Evolutionary conservation across 2,113 vertebrate species (phyloP), one percentile per base, ranked within the genome.

Genomic region (Chionis minor): DNA sequence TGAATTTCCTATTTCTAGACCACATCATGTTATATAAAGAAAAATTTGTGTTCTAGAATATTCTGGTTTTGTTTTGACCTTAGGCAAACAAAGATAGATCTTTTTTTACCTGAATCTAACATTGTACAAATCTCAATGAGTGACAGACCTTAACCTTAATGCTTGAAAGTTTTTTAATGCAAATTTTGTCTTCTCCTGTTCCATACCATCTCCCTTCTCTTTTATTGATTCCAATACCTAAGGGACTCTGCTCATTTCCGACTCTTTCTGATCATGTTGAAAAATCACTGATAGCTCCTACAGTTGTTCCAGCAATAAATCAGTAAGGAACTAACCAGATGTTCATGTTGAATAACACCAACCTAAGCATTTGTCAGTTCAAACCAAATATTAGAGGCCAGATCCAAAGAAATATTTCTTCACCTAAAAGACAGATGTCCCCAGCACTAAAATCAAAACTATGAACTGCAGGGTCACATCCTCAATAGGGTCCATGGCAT

Each of bases 1-100:
- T 86, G 52, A 23, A 72, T 94, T 96, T 92, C 52, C 47, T 89
- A 32, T 79, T 94, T 92, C 73, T 72, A 81, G 58, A 95, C 13
- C 6, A 59, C 21, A 89, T 95, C 40, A 38, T 52, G 24, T 35
- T 70, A 66, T 40, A 24, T 17, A 72, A 63, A 55, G 54, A 52
- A 79, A 44, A 78, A 54, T 73, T 59, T 59, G 38, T 78, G 83
- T 89, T 88, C 63, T 79, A 56, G n/a, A 20, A 5, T 63, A 52
- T 38, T 91, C 47, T 77, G 70, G 32, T 35, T 88, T 93, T 72
- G 8, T 92, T 93, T 93, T 89, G 35, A 89, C 47, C 28, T 27
- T 15, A 92, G 56, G 33, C 77, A 91, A 90, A 77, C 1, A 83
- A 45, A 78, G 33, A 54, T 61, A 27, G 6, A 55, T 71, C 15